Conservation (phyloP, 1,140 invertebrate genomes). For the Neodiprion virginianus region DNA sequence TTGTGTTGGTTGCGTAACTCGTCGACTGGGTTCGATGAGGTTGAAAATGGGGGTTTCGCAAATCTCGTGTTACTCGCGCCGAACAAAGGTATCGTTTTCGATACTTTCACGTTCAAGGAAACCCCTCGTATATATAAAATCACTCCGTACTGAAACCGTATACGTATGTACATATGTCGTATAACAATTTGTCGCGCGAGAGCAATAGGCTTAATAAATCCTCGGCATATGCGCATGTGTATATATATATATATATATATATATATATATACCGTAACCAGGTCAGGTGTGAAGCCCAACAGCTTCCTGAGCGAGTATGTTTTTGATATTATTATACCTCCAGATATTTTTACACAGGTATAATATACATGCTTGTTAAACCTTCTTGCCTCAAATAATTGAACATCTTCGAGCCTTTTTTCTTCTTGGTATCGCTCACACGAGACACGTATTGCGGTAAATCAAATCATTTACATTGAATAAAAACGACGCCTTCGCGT, state of each 20-base stretch:
- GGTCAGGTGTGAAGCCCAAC: not conserved
- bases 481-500: too few species aligned
- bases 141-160: not conserved
- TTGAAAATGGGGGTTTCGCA: not conserved
- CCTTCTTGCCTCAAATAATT: too few species aligned
- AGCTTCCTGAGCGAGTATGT: too few species aligned
- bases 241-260: not conserved
- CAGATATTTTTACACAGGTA: too few species aligned
- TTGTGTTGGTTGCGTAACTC: too few species aligned
- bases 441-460: too few species aligned
- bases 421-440: too few species aligned
- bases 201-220: slow-evolving; percentile 2
- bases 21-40: too few species aligned
- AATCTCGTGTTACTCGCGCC: slow-evolving; percentile 6
- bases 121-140: not conserved
- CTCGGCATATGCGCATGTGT: not conserved
- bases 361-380: too few species aligned
- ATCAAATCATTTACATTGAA: too few species aligned
- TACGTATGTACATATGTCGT: not conserved
- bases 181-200: not conserved
- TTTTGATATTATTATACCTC: too few species aligned
- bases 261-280: not conserved
- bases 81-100: slow-evolving; percentile 7
- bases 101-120: slow-evolving; percentile 1
- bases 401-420: too few species aligned